Evolutionary conservation across 2,113 vertebrate genomes (phyloP).

Genomic region (Irena cyanogastra): DNA sequence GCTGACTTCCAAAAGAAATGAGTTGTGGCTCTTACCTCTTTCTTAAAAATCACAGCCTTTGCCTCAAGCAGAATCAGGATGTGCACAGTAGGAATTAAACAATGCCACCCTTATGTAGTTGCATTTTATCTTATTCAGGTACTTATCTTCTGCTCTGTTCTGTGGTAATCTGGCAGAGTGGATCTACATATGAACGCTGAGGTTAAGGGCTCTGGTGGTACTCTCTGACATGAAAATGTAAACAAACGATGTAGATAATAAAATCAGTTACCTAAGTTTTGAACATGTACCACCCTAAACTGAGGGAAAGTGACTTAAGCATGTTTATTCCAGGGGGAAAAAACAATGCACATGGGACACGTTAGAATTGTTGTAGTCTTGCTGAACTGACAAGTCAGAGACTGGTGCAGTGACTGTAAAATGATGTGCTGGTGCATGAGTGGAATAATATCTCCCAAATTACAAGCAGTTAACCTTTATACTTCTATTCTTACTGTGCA

Average conservation of each 20-base stretch:
- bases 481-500: neutral
- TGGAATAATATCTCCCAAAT: neutral
- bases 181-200: neutral
- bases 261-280: neutral
- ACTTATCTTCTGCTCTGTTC: neutral
- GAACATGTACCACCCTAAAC: neutral
- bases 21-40: neutral
- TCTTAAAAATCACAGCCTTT: neutral
- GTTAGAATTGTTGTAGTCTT: neutral
- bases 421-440: neutral
- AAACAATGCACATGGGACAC: rapidly evolving
- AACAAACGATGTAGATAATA: neutral
- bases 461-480: neutral
- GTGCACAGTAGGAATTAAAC: neutral
- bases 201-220: neutral
- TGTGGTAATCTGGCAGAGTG: neutral
- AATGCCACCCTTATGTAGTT: neutral
- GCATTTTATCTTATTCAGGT: neutral
- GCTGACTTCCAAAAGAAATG: neutral
- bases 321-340: neutral
- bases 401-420: neutral
- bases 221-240: neutral
- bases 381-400: neutral
- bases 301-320: neutral
- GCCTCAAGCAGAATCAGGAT: neutral